Percentiles rank a stretch among this genome's conserved stretches.
Conservation (phyloP, 2,113 vertebrate genomes). For the Rhea americana region DNA sequence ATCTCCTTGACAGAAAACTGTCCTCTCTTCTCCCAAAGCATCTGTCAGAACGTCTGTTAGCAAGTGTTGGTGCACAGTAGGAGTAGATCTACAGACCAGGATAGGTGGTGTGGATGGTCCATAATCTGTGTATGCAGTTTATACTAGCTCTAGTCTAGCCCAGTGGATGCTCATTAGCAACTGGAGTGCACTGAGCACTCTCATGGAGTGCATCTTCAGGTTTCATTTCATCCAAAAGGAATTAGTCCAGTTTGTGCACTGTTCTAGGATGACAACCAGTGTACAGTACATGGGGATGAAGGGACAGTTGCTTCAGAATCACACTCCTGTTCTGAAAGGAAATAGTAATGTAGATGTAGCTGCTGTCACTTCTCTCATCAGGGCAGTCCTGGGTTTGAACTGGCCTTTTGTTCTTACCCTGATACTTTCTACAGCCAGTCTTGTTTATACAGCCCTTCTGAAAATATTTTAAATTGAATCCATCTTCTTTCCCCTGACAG, state of each 20-base stretch:
- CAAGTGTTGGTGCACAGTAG: neutral
- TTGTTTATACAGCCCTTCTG: neutral
- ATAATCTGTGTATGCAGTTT: neutral
- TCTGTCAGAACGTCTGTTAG: neutral
- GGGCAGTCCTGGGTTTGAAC: too few species aligned
- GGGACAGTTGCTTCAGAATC: neutral
- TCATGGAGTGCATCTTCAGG: neutral
- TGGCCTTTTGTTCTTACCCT: neutral
- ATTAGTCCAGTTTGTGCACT: neutral
- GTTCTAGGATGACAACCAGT: neutral
- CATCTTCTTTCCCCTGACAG: neutral
- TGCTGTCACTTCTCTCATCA: too few species aligned
- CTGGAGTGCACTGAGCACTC: neutral
- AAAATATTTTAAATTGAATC: constrained; percentile 2
- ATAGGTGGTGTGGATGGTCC: neutral
- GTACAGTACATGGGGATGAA: neutral
- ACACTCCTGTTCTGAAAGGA: neutral
- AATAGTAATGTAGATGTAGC: neutral
- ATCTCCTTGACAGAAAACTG: neutral
- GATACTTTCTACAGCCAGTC: neutral
- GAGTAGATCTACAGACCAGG: neutral
- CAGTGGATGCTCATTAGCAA: neutral
- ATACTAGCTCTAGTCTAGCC: neutral
- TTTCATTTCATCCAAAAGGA: neutral
- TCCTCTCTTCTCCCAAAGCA: neutral